Base-by-base conservation (phyloP, 2,113 vertebrate species). In the Prochilodus magdalenae region DNA sequence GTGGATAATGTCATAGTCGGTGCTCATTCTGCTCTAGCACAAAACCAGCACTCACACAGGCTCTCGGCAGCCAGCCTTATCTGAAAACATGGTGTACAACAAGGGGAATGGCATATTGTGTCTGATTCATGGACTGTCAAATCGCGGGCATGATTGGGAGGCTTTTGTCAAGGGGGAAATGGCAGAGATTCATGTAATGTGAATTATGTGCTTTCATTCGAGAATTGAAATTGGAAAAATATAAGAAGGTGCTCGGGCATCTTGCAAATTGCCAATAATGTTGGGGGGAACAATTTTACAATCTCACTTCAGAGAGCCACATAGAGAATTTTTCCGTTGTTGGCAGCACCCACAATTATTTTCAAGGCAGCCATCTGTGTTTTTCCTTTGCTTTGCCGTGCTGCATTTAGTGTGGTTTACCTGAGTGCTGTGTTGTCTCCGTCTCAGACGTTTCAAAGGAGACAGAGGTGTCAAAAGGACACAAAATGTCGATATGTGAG, bases 221-320 rank as follows among this genome's bases (percentile, higher is more conserved):
- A 27, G n/a, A 72, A 65, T 15, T 60, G 40, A 73, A 77, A 53
- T 24, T 59, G 76, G 71, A 55, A 80, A 81, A 66, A 40, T 66
- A 49, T 33, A 76, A 40, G n/a, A 77, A 80, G 30, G 8, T 40
- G 51, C 29, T 57, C 20, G 16, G 73, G 76, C 47, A 47, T 70
- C 67, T 76, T 49, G 81, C 78, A 83, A 73, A 86, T 72, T 69
- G 57, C 60, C 67, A 67, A 66, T 62, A 77, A 81, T 80, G 73
- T 63, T 70, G 27, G 73, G 57, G 62, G 49, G 69, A 44, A 33
- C 40, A 24, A 57, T 79, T 82, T 75, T 24, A 80, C 18, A 22
- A 29, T 81, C 71, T 62, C 72, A 82, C 65, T 79, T 73, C 63
- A 71, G 53, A 85, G 55, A 75, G 47, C 27, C 22, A 29, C 22